Percentiles rank a stretch among this genome's conserved stretches.
Conservation (phyloP, 2,888 invertebrate genomes). For the Lasioglossum malachurum region DNA sequence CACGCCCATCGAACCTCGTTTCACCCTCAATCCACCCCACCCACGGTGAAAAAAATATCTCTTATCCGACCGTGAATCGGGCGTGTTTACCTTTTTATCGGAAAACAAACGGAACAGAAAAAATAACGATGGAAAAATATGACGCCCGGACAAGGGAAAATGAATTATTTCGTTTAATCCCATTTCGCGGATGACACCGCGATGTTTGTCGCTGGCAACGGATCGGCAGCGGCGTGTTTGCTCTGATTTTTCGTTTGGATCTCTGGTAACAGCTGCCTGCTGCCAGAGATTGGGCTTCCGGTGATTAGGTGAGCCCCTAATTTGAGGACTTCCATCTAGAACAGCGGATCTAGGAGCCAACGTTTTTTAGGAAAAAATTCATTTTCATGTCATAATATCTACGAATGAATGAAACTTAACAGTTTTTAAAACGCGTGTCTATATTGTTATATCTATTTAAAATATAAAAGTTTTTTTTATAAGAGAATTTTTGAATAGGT, state of each 20-base stretch:
- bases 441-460: too few species aligned
- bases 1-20: background rate
- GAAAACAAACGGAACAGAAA: background rate
- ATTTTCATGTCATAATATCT: too few species aligned
- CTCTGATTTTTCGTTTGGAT: constrained; percentile 1
- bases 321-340: background rate
- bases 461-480: too few species aligned
- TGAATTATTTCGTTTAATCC: constrained; percentile 29
- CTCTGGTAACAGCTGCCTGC: background rate
- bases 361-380: too few species aligned
- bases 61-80: constrained; percentile 2
- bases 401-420: too few species aligned
- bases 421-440: too few species aligned
- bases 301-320: background rate
- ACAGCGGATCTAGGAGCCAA: too few species aligned
- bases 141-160: constrained; percentile 12
- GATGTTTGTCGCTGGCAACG: constrained; percentile 7
- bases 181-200: background rate
- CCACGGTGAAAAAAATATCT: background rate
- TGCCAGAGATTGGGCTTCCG: background rate
- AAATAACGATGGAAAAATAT: constrained; percentile 18
- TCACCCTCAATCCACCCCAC: background rate
- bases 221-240: constrained; percentile 11
- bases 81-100: background rate
- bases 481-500: background rate